A percentile compares a stretch with the other conserved stretches of the same genome.
Evolutionary conservation across 2,113 vertebrate genomes (phyloP).

Genomic region (Lampris incognitus): DNA sequence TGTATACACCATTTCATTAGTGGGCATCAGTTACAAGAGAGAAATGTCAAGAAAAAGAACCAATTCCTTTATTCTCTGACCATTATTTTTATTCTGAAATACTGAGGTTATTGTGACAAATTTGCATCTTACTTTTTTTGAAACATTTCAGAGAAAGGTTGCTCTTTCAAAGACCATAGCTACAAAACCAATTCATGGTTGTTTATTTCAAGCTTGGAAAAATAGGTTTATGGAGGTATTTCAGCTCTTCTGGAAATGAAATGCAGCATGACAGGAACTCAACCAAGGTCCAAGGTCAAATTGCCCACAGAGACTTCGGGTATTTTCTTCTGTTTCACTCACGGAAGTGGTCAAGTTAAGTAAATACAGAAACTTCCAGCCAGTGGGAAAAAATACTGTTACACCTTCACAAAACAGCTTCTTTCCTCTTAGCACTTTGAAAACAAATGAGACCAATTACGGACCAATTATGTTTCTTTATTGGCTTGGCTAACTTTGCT

Average conservation of each 20-base stretch:
- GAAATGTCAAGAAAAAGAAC: background rate
- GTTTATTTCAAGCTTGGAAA: background rate
- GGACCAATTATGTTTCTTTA: too few species aligned
- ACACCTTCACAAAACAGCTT: too few species aligned
- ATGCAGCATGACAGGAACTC: background rate
- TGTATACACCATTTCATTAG: slow-evolving; percentile 1
- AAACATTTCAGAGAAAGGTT: too few species aligned
- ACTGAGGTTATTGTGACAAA: background rate
- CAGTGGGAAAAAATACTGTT: too few species aligned
- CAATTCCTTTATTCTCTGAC: background rate
- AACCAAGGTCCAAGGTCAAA: slow-evolving; percentile 15
- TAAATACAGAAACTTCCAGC: too few species aligned
- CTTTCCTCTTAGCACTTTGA: too few species aligned
- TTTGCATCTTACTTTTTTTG: too few species aligned
- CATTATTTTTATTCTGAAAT: background rate
- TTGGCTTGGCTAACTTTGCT: too few species aligned
- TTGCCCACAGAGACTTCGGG: background rate
- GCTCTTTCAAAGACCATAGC: background rate
- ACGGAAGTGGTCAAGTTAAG: too few species aligned
- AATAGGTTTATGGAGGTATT: slow-evolving; percentile 3
- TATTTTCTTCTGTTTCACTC: background rate
- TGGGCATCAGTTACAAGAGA: background rate
- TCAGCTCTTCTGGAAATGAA: slow-evolving; percentile 3
- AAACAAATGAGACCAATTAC: too few species aligned
- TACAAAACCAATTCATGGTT: background rate